Evolutionary conservation across 2,888 invertebrate species (phyloP).

Genomic region (Apamea epomidion): DNA sequence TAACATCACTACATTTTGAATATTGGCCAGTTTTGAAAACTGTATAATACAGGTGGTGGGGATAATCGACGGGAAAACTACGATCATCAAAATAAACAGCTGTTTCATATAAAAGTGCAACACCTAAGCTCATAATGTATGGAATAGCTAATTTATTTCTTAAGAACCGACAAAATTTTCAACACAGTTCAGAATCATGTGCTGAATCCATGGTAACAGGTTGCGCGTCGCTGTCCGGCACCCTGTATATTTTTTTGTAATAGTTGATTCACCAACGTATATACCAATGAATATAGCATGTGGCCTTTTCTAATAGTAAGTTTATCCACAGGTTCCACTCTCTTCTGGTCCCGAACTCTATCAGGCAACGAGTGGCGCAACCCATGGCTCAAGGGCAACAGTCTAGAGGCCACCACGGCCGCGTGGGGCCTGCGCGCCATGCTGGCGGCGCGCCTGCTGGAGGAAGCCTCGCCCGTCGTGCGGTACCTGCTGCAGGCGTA

Average conservation of each 20-base stretch:
- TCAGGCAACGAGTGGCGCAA: slow-evolving; percentile 83
- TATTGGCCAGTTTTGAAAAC: neutral
- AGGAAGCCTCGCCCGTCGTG: slow-evolving; percentile 83
- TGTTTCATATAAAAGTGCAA: too few relatives aligned
- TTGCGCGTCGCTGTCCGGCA: too few relatives aligned
- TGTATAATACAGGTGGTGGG: neutral
- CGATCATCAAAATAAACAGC: too few relatives aligned
- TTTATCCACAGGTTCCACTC: slow-evolving; percentile 75
- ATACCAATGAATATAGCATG: neutral
- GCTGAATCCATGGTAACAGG: too few relatives aligned
- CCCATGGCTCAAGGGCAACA: slow-evolving; percentile 85
- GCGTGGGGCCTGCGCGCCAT: slow-evolving; percentile 96
- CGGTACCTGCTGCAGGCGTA: slow-evolving; percentile 80
- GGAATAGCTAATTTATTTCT: too few relatives aligned
- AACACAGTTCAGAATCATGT: too few relatives aligned
- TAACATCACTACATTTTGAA: neutral
- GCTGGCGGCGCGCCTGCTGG: slow-evolving; percentile 81
- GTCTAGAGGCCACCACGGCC: slow-evolving; percentile 94
- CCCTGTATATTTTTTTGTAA: neutral
- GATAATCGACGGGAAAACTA: too few relatives aligned
- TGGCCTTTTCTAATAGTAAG: neutral
- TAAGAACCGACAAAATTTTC: too few relatives aligned
- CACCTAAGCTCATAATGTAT: too few relatives aligned
- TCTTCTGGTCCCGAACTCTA: slow-evolving; percentile 85
- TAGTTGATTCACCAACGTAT: neutral